A percentile compares a stretch with the other conserved stretches of the same genome.
Conservation (phyloP, 2,888 invertebrate genomes). For the Aphelenchoides bicaudatus region DNA sequence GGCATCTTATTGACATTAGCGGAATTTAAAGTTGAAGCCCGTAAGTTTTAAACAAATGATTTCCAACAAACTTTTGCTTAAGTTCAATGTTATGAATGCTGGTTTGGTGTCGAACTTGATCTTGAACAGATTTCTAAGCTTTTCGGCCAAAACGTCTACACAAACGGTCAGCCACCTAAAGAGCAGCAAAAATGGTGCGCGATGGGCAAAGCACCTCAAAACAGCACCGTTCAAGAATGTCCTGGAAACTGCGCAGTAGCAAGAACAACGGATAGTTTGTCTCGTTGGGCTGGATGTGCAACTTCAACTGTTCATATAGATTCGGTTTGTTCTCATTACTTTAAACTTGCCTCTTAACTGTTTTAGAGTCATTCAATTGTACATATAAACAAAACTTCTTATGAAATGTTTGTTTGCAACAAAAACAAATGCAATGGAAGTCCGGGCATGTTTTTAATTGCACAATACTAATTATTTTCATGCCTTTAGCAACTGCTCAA, state of each 20-base stretch:
- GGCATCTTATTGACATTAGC: no score
- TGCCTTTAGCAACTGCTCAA: no score
- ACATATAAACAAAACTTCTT: neutral
- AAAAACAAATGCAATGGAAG: conserved; percentile 1
- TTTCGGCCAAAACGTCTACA: conserved; percentile 1
- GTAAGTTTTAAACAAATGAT: no score
- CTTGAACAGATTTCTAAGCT: neutral
- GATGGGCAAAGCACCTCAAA: neutral
- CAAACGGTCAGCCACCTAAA: no score
- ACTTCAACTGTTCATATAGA: no score
- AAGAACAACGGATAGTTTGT: neutral
- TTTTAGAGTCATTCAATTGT: conserved; percentile 7
- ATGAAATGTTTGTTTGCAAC: conserved; percentile 10
- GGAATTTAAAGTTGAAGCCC: no score
- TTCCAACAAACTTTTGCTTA: neutral
- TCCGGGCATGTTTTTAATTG: conserved; percentile 9
- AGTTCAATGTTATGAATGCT: conserved; percentile 6
- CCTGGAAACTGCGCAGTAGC: conserved; percentile 3
- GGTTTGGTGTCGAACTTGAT: conserved; percentile 1
- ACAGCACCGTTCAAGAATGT: neutral
- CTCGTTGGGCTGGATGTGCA: neutral
- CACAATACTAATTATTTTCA: no score
- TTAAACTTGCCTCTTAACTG: no score
- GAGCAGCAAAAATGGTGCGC: conserved; percentile 9
- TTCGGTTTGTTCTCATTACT: no score